phyloP scores from a whole-genome alignment of 2,888 invertebrate genomes.

The Rhyacophila evoluta region DNA sequence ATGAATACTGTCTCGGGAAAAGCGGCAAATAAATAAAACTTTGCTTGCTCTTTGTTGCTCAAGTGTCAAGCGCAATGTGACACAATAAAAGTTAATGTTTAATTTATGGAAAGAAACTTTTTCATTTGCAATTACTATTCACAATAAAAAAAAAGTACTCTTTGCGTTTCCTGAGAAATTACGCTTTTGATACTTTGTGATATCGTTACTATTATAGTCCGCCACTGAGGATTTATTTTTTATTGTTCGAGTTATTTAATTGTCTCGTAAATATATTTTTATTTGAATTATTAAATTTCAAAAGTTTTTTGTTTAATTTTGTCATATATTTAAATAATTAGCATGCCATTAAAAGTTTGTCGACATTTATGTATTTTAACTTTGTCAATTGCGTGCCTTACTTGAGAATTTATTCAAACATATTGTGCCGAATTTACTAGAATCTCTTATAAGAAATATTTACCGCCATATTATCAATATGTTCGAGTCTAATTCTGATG shows the following conservation, averaged over 20 bases:
- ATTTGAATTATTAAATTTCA: not conserved
- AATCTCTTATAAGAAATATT: too few relatives aligned
- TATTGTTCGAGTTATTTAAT: constrained; percentile 5
- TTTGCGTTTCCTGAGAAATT: not conserved
- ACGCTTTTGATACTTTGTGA: not conserved
- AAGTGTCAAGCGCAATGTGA: not conserved
- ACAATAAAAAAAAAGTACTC: constrained; percentile 36
- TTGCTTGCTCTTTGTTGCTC: not conserved
- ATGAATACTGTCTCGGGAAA: not conserved
- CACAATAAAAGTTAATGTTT: constrained; percentile 27
- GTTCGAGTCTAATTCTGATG: too few relatives aligned
- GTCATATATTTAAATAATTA: too few relatives aligned
- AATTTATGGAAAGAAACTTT: constrained; percentile 47
- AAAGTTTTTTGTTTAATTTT: too few relatives aligned
- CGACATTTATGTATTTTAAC: too few relatives aligned
- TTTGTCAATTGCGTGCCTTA: too few relatives aligned
- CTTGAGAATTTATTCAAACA: too few relatives aligned
- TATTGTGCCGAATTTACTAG: too few relatives aligned
- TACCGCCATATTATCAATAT: too few relatives aligned
- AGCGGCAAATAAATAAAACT: not conserved
- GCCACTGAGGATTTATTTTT: not conserved
- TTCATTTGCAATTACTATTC: constrained; percentile 49
- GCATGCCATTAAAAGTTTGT: too few relatives aligned
- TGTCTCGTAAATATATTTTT: not conserved
- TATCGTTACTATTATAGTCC: not conserved